phyloP scores from a whole-genome alignment of 2,113 vertebrate genomes.

The Mormoops blainvillei region DNA sequence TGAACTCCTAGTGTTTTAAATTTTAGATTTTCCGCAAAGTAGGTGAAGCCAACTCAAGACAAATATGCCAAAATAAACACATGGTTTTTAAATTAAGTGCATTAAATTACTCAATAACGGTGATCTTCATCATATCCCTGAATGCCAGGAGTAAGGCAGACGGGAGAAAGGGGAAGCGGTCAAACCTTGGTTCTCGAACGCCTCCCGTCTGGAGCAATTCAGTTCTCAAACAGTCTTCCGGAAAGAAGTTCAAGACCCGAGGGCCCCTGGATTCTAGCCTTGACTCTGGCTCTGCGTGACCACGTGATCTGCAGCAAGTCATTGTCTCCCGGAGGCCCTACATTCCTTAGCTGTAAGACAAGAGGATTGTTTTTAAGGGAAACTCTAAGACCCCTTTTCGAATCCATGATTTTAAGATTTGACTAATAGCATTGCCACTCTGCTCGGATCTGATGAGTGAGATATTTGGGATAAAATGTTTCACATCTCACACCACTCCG shows the following conservation, averaged over 20 bases:
- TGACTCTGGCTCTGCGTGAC: neutral
- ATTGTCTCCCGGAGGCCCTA: neutral
- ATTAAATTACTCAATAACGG: neutral
- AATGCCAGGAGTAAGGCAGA: neutral
- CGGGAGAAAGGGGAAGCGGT: neutral
- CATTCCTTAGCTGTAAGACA: neutral
- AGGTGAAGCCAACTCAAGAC: neutral
- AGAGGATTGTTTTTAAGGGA: neutral
- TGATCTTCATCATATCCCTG: neutral
- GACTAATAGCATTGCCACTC: neutral
- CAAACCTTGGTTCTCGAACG: no score
- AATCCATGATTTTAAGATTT: neutral
- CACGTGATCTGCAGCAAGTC: neutral
- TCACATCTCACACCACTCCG: neutral
- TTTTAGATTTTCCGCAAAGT: neutral
- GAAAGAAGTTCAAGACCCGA: no score
- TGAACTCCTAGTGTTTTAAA: neutral
- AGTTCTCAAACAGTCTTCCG: no score
- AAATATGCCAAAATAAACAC: neutral
- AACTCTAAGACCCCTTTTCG: neutral
- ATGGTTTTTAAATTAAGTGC: neutral
- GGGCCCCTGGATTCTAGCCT: neutral
- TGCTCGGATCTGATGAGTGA: neutral
- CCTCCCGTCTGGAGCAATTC: no score
- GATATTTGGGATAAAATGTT: neutral